Evolutionary conservation across 1,140 invertebrate genomes (phyloP), one percentile per base, ranked within the genome.

Genomic region (Zaprionus tsacasi): DNA sequence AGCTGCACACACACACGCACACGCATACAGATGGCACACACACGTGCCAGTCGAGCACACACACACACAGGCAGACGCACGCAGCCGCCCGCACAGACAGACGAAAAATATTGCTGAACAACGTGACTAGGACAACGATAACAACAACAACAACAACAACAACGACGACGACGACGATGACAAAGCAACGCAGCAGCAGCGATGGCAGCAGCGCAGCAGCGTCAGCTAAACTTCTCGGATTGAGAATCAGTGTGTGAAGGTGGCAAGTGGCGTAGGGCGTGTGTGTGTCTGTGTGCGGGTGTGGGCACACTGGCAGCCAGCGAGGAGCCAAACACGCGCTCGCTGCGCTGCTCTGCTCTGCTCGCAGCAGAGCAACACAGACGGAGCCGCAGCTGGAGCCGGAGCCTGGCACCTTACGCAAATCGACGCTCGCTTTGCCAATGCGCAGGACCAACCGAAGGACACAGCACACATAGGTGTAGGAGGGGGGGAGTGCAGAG

Each of bases 381-480:
- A 13, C 15, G 40, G 40, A 57, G 64, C 36, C 40, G 43, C 21
- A 45, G 60, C 10, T 25, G 27, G 10, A 30, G 59, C 15, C 30
- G 70, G 68, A 81, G 77, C 78, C 82, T 70, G 71, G 75, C 80
- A 87, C 80, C 83, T 87, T 87, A 88, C 77, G 83, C 83, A 87
- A 87, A 87, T 88, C 45, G 66, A 33, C 40, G 75, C 87, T 79
- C 54, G 69, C 38, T 13, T 2, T 8, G n/a, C 74, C 74, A 87
- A 76, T 83, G 83, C 83, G 83, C 83, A 87, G 83, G 83, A 81
- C 85, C 70, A 78, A 78, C 64, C 83, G 83, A 87, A 88, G 73
- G 76, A 70, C 76, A 82, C 73, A 15, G 13, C 13, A 8, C 40
- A 43, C 13, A 7, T n/a, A n/a, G 3, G n/a, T 2, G n/a, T n/a